Evolutionary conservation across 2,797 vertebrate species (phyloP).

Genomic region (Fistularia commersonii): DNA sequence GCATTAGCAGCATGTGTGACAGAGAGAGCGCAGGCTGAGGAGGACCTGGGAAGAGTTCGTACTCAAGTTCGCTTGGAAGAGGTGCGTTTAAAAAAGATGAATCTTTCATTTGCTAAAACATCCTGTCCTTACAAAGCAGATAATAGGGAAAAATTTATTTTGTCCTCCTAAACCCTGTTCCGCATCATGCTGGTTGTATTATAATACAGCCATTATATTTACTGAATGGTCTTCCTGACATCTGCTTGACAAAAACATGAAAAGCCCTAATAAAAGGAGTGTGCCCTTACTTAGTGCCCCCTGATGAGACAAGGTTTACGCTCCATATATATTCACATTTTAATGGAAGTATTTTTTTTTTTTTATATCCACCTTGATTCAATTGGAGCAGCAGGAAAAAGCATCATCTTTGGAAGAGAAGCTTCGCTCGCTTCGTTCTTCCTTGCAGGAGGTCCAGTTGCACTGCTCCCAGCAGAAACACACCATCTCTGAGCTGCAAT

Average conservation of each 20-base stretch:
- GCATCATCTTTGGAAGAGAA: slow-evolving; percentile 84
- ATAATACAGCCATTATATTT: no score
- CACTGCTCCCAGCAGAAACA: slow-evolving; percentile 87
- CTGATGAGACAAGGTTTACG: no score
- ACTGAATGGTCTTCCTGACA: no score
- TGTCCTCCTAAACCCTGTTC: no score
- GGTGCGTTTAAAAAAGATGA: slow-evolving; percentile 58
- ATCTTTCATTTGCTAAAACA: no score
- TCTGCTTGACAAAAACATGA: no score
- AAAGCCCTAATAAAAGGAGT: no score
- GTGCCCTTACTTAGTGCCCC: no score
- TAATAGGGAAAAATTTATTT: no score
- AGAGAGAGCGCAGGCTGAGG: slow-evolving; percentile 82
- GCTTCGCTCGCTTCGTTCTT: slow-evolving; percentile 76
- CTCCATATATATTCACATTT: not conserved
- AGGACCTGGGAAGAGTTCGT: slow-evolving; percentile 81
- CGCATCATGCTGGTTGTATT: no score
- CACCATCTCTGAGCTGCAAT: slow-evolving; percentile 78
- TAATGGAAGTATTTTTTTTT: not conserved
- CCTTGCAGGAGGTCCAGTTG: slow-evolving; percentile 86
- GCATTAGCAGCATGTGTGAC: slow-evolving; percentile 74
- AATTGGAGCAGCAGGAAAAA: slow-evolving; percentile 79
- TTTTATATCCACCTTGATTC: not conserved
- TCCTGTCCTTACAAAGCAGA: no score
- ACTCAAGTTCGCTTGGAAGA: slow-evolving; percentile 82